Evolutionary conservation across 1,140 invertebrate species (phyloP), one percentile per base, ranked within the genome.

Genomic region (Drosophila pallidifrons): DNA sequence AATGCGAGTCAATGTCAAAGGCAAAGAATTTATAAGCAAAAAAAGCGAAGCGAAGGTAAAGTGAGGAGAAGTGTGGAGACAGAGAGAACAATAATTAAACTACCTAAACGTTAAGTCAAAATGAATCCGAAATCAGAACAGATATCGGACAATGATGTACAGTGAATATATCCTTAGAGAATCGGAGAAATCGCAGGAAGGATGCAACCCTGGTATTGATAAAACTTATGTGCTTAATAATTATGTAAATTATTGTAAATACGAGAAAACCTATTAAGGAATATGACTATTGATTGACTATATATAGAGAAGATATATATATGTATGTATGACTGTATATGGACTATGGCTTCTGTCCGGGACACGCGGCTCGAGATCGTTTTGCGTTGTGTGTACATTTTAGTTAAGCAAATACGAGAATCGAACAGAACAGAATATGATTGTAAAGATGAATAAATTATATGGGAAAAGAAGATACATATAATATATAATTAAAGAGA

Each of bases 21-120:
- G 16, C 11, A 43, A 43, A 61, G 35, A 57, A 54, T n/a, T 13
- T 10, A 30, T 6, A 35, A 59, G 20, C 35, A 38, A 10, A 52
- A 41, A 25, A 25, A 25, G 20, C 20, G 3, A 25, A 25, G 10
- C 35, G 10, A 38, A 8, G 8, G 10, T 2, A 43, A n/a, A 35
- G 15, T 28, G 16, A 68, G 20, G 46, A n/a, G 32, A 38, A 15
- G n/a, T 30, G 30, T 20, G 61, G 79, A 67, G 59, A 83, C 73
- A 83, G 82, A 80, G 80, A 87, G 82, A 87, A 87, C 82, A 87
- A 87, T 87, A 87, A 87, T 87, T 88, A 87, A 87, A 88, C 71
- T 86, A 87, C 66, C 68, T 87, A 86, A 75, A 45, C 15, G 59
- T 43, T 77, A 77, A 67, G 71, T 46, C 16, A 43, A 43, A 13